Evolutionary conservation across 2,113 vertebrate genomes (phyloP), one percentile per base, ranked within the genome.

Genomic region (Podilymbus podiceps): DNA sequence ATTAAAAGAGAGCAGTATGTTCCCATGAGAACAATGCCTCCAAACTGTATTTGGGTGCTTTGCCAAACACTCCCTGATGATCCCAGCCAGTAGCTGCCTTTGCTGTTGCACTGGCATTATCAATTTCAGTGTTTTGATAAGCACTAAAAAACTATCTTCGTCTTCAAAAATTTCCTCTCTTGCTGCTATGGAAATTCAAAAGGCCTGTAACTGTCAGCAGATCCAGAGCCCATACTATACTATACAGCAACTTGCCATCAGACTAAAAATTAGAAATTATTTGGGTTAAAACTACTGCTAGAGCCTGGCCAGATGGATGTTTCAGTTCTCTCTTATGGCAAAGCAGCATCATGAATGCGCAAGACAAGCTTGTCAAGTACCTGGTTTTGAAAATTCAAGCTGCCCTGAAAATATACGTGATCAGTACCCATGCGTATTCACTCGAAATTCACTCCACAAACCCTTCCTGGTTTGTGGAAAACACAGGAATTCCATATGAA

Each of bases 1-100:
- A 49, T 6, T 10, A 16, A 22, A 74, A 31, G 59, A 30, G 19
- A 80, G 40, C 46, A 35, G 0, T 1, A 55, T 6, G 75, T 24
- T 92, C 94, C 85, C 82, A 40, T 53, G 82, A 93, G 85, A 95
- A 90, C 82, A 69, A 50, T 40, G 77, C 46, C 76, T 78, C 69
- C 49, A 23, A 40, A 33, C 38, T n/a, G 56, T n/a, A 2, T 6
- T 22, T 84, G 73, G 82, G 73, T 87, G 89, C 44, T 90, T 30
- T 42, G 71, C 67, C 77, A 60, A 88, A 46, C 66, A 4, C 49
- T 64, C 62, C 60, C 69, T 80, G 44, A 12, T 2, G 23, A 17
- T 19, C 27, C 5, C 71, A 55, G 68, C 55, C 64, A 82, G 77
- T 3, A 64, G 55, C 82, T 67, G 73, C 71, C 62, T 27, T 30